Evolutionary conservation across 2,113 vertebrate species (phyloP).

Genomic region (Mesoclemmys tuberculata): DNA sequence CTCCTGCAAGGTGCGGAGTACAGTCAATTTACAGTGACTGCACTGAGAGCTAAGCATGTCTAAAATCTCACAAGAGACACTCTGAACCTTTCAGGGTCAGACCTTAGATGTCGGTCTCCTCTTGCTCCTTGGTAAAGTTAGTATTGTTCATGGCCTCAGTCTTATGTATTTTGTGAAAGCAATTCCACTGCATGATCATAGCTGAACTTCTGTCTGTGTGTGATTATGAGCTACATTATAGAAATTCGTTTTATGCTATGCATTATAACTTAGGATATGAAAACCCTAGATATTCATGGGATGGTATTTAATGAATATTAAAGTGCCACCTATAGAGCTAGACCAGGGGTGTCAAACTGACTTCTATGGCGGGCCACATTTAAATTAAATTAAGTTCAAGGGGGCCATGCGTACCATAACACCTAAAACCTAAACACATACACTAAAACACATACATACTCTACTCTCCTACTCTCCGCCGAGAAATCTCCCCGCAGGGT

Average conservation of each 20-base stretch:
- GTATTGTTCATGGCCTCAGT: background rate
- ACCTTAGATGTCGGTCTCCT: background rate
- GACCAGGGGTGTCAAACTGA: too few relatives aligned
- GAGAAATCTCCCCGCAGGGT: too few relatives aligned
- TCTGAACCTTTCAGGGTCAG: background rate
- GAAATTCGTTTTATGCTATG: background rate
- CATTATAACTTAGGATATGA: background rate
- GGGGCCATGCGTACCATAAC: too few relatives aligned
- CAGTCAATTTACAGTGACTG: background rate
- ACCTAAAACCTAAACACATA: too few relatives aligned
- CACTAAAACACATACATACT: too few relatives aligned
- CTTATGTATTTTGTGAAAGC: background rate
- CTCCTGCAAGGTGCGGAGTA: background rate
- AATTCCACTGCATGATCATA: background rate
- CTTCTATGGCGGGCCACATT: too few relatives aligned
- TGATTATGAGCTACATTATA: background rate
- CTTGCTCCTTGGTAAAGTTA: background rate
- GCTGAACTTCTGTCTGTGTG: background rate
- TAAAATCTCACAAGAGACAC: background rate
- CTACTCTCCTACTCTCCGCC: too few relatives aligned
- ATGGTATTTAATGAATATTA: background rate
- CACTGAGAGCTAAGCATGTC: background rate
- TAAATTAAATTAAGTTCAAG: too few relatives aligned
- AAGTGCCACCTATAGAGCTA: background rate
- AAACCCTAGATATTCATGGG: background rate